Base-by-base conservation (phyloP, 2,113 vertebrate species). In the Xenopus tropicalis region DNA sequence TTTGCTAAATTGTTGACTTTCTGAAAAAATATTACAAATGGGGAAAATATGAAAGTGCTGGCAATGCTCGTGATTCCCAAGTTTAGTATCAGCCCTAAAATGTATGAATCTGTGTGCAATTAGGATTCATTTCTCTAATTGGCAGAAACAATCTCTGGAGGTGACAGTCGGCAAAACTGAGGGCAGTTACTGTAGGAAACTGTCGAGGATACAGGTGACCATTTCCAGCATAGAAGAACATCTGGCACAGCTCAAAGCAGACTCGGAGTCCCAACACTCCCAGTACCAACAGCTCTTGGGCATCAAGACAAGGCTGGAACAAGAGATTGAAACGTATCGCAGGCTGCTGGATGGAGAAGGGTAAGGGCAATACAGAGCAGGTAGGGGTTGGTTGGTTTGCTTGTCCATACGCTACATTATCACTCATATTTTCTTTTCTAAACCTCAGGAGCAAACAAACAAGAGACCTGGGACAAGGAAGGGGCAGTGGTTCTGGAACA, bases 111-210 rank as follows among this genome's bases (percentile, higher is more conserved):
- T 48, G 16, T 48, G 10, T 48, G 16, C 12, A 48, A 48, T 17
- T 24, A 8, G n/a, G n/a, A n/a, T n/a, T n/a, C n/a, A 24, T 52
- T 16, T n/a, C 48, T 67, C 61, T 43, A 59, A 5, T 16, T 37
- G 71, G 24, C 86, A 96, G 95, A 97, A 95, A 92, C 82, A 85
- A 0, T 91, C 91, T 14, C 66, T 97, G 82, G 93, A 95, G 69
- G 80, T 67, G 1, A 88, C 87, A 0, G 72, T 97, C 10, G 74
- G 86, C 83, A 0, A 97, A 23, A 95, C 93, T 0, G 88, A 92
- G 42, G 82, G 68, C 59, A 82, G 88, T 64, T 97, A 92, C 62
- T 77, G 86, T 25, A 43, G 20, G 57, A 87, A 86, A 80, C 80
- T 96, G 69, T 72, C 82, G 0, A 81, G 90, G 16, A 84, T 88